These are phyloP conservation scores for Arctocebus calabarensis DNA, from an alignment of 2,797 vertebrate genomes.

Conservation along the genomic window DNA sequence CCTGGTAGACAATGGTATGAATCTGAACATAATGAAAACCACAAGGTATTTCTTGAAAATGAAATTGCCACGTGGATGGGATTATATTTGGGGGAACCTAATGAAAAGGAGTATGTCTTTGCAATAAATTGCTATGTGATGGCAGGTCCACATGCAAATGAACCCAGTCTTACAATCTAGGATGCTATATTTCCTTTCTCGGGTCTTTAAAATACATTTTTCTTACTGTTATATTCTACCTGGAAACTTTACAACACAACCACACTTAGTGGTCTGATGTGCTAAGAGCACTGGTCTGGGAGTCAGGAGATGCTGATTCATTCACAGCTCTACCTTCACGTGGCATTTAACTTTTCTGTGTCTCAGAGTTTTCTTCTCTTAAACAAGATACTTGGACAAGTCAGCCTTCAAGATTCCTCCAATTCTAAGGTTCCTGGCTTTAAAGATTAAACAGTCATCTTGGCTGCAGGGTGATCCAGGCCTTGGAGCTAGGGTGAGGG, in stretches of 20 bases:
- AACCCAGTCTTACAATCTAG: too few relatives aligned
- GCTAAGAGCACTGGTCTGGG: neutral
- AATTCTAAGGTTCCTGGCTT: neutral
- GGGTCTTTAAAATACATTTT: neutral
- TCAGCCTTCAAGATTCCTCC: neutral
- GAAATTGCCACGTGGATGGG: neutral
- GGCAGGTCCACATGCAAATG: neutral
- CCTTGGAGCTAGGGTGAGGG: neutral
- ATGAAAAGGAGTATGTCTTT: neutral
- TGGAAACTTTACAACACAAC: neutral
- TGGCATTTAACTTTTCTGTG: neutral
- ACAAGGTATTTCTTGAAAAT: neutral
- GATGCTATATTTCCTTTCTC: too few relatives aligned
- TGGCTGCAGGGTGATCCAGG: accelerated
- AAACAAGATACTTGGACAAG: neutral
- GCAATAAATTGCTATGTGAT: neutral
- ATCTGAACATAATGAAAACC: neutral
- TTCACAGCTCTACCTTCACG: neutral
- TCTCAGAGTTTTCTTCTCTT: neutral
- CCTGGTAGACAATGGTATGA: neutral
- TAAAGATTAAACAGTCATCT: neutral
- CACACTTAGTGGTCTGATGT: neutral
- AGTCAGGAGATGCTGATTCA: neutral
- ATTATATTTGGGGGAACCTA: neutral
- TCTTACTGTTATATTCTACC: accelerated